Evolutionary conservation across 2,797 vertebrate species (phyloP).

Genomic region (Hyperoplus immaculatus): DNA sequence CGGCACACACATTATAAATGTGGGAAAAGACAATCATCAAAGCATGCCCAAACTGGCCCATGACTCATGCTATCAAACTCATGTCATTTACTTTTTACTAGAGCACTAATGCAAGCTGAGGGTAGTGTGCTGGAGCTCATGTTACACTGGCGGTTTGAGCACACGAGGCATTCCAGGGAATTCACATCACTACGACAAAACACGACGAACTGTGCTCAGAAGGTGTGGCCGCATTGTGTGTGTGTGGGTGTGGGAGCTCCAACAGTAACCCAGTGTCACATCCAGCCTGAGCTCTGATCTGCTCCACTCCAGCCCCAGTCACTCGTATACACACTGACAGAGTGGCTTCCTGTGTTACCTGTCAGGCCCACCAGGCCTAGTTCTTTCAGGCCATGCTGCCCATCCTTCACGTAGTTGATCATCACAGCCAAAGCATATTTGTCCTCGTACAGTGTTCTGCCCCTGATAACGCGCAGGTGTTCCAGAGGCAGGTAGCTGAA

Average conservation of each 20-base stretch:
- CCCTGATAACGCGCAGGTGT: slow-evolving; percentile 94
- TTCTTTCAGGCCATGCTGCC: slow-evolving; percentile 92
- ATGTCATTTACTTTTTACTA: slow-evolving; percentile 59
- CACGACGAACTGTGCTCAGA: slow-evolving; percentile 35
- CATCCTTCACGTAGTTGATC: slow-evolving; percentile 95
- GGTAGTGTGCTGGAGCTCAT: slow-evolving; percentile 40
- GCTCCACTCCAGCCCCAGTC: slow-evolving; percentile 16
- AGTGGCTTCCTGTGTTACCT: slow-evolving; percentile 80
- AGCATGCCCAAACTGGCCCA: slow-evolving; percentile 62
- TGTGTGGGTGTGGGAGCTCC: slow-evolving; percentile 64
- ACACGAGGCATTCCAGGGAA: slow-evolving; percentile 65
- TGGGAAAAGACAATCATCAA: slow-evolving; percentile 35
- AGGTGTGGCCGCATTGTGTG: slow-evolving; percentile 64
- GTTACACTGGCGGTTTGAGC: slow-evolving; percentile 72
- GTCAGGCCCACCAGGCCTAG: slow-evolving; percentile 95
- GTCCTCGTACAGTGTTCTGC: slow-evolving; percentile 92
- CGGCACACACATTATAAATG: slow-evolving; percentile 58
- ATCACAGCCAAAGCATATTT: slow-evolving; percentile 92
- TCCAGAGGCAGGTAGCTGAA: slow-evolving; percentile 93
- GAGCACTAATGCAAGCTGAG: slow-evolving; percentile 13
- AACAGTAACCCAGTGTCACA: slow-evolving; percentile 39
- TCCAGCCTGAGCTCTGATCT: slow-evolving; percentile 42
- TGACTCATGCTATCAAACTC: slow-evolving; percentile 56
- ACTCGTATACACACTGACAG: slow-evolving; percentile 34
- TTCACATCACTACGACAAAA: slow-evolving; percentile 31